Evolutionary conservation across 92 coral and sea anemone species (phyloP).

Genomic region (Micromussa lordhowensis): DNA sequence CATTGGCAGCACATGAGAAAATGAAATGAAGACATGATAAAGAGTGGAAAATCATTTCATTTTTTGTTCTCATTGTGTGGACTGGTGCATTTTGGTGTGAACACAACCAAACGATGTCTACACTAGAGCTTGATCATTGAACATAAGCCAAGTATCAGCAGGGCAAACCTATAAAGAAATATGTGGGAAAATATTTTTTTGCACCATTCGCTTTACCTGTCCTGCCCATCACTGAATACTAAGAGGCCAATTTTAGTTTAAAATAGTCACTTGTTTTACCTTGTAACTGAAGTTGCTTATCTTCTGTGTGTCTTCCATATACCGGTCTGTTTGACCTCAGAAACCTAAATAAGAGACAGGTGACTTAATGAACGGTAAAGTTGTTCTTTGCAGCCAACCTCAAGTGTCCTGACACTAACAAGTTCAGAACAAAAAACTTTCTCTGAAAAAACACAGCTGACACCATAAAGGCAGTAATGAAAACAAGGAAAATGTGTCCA

Average conservation of each 20-base stretch:
- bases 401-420: no score
- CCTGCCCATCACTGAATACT: no score
- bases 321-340: no score
- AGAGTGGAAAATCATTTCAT: background rate
- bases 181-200: background rate
- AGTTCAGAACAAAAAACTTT: no score
- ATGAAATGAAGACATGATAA: background rate
- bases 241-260: no score
- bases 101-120: background rate
- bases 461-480: no score
- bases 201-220: no score
- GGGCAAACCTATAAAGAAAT: background rate
- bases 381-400: no score
- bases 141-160: background rate
- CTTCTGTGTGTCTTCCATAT: background rate
- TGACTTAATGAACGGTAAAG: no score
- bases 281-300: background rate
- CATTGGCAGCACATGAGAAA: background rate
- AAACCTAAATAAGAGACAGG: no score
- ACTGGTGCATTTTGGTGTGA: background rate
- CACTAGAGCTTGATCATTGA: background rate
- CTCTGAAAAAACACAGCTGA: no score
- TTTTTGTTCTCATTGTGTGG: background rate
- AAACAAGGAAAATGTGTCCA: no score
- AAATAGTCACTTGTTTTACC: background rate